Evolutionary conservation across 1,140 invertebrate species (phyloP), one percentile per base, ranked within the genome.

Genomic region (Papilio machaon): DNA sequence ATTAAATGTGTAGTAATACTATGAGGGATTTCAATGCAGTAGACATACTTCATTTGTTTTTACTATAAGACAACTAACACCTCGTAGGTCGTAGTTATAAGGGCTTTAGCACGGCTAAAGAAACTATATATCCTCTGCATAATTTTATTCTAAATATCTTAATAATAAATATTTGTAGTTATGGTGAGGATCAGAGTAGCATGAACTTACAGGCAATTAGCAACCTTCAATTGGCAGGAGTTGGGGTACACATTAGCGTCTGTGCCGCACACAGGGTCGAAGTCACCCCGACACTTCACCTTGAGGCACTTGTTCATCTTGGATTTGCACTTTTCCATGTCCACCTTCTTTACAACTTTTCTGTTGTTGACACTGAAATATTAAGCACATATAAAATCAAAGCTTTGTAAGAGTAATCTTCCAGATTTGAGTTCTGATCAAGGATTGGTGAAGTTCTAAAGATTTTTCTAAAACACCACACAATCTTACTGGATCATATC

Each of bases 161-260:
- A 43, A 43, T 43, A 43, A 43, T n/a, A n/a, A n/a, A n/a, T n/a
- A n/a, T 43, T 43, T 43, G 38, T 60, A 60, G 58, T 60, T 60
- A 60, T 13, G 19, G 8, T 60, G 17, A 70, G 38, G 38, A 13
- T 11, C 5, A 58, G 17, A n/a, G 6, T 58, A 52, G 49, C 11
- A 52, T 43, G 17, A 58, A 95, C 97, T 96, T 95, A 98, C 97
- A 98, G 93, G 90, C 97, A 98, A 76, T 97, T 97, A 15, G 97
- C 97, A 73, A 97, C 96, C 87, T 97, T 97, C 38, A 98, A 94
- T 73, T 97, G 96, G 89, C 98, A 98, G 85, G 97, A 96, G 85
- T 97, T 98, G 43, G 95, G 95, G 89, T 98, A 98, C 0, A 97
- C 98, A 81, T 96, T 96, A 7, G 97, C 97, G 86, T 98, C 97